Conservation (phyloP, 2,888 invertebrate species). For the Stegana nigrithorax region DNA sequence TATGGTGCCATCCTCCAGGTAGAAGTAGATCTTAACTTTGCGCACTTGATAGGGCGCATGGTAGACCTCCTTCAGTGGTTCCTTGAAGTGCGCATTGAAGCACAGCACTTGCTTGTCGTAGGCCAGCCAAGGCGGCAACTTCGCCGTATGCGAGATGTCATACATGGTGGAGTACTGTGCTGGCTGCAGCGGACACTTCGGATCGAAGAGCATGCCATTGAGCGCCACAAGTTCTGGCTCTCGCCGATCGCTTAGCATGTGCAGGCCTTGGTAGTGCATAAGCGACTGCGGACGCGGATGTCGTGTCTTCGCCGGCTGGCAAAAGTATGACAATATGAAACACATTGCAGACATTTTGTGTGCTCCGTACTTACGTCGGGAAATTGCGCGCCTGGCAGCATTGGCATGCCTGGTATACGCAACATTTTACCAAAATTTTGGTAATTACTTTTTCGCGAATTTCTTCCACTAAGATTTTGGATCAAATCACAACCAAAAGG, state of each 20-base stretch:
- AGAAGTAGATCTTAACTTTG: constrained; percentile 86
- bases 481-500: not conserved
- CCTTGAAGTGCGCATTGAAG: constrained; percentile 67
- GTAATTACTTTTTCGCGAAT: not conserved
- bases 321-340: not conserved
- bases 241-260: constrained; percentile 74
- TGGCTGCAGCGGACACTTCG: constrained; percentile 66
- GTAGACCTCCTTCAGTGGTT: constrained; percentile 77
- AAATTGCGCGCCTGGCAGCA: constrained; percentile 80
- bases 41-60: constrained; percentile 79
- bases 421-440: constrained; percentile 64
- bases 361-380: constrained; percentile 72
- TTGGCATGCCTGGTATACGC: constrained; percentile 77
- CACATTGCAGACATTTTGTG: too few relatives aligned
- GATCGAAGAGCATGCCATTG: constrained; percentile 66
- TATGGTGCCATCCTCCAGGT: constrained; percentile 91
- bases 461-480: not conserved
- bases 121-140: constrained; percentile 86
- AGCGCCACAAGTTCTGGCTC: constrained; percentile 73
- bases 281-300: constrained; percentile 70
- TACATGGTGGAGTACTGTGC: constrained; percentile 77
- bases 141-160: constrained; percentile 80
- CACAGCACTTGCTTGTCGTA: constrained; percentile 84
- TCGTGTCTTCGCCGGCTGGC: constrained; percentile 69
- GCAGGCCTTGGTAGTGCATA: constrained; percentile 73